A percentile compares a stretch with the other conserved stretches of the same genome.
Evolutionary conservation across 1,140 invertebrate genomes (phyloP).

Genomic region (Pantala flavescens): DNA sequence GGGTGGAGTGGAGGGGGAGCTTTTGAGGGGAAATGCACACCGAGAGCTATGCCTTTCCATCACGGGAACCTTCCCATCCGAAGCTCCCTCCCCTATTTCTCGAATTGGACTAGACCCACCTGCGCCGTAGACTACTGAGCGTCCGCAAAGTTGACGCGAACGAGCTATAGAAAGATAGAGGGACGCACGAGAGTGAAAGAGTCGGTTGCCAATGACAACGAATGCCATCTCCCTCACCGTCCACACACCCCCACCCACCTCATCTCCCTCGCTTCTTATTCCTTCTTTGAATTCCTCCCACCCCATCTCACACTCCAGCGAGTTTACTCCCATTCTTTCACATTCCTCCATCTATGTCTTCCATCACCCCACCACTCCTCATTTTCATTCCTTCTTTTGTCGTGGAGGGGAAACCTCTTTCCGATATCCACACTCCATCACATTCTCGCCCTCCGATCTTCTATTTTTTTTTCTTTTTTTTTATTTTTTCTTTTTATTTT

Average conservation of each 20-base stretch:
- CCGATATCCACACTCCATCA: conserved; percentile 8
- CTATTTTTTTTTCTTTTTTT: conserved; percentile 15
- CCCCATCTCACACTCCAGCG: conserved; percentile 21
- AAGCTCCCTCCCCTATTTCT: too few species aligned
- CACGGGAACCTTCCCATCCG: too few species aligned
- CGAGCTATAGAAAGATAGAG: conserved; percentile 21
- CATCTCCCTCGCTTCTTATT: conserved; percentile 15
- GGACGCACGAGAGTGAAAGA: conserved; percentile 25
- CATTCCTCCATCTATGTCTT: background rate
- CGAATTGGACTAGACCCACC: too few species aligned
- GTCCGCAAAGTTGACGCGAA: conserved; percentile 19
- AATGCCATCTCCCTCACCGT: conserved; percentile 20
- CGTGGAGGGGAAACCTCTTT: background rate
- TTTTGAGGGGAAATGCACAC: conserved; percentile 21
- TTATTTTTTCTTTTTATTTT: background rate
- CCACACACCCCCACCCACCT: conserved; percentile 7
- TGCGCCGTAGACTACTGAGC: too few species aligned
- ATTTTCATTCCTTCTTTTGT: conserved; percentile 17
- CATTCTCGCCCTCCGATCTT: conserved; percentile 16
- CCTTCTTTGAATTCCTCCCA: conserved; percentile 18
- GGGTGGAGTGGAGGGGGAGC: conserved; percentile 20
- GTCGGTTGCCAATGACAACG: conserved; percentile 29
- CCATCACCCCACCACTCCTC: conserved; percentile 10
- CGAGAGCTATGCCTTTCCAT: too few species aligned
- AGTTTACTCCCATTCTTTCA: conserved; percentile 6